Evolutionary conservation across 2,113 vertebrate species (phyloP).

Genomic region (Bufo bufo): DNA sequence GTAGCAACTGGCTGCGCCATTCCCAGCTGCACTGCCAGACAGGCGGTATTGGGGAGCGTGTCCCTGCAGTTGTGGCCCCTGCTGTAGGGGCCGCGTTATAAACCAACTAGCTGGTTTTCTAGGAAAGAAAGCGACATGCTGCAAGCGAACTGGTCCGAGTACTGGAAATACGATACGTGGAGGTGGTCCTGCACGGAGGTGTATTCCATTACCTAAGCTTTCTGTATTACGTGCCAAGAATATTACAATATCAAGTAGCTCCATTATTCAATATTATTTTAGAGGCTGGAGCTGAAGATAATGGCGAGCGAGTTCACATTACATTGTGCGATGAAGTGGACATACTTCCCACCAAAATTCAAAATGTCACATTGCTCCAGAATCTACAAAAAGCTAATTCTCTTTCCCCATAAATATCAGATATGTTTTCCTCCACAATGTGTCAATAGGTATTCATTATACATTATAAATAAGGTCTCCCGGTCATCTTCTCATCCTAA

Average conservation of each 20-base stretch:
- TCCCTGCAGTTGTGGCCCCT: background rate
- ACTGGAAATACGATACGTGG: background rate
- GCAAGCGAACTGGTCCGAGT: background rate
- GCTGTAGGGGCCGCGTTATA: background rate
- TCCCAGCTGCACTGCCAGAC: constrained; percentile 38
- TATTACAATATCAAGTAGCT: background rate
- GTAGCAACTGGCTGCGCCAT: constrained; percentile 26
- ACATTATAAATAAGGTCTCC: background rate
- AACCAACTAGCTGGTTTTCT: background rate
- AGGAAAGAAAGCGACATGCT: background rate
- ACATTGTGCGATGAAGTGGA: background rate
- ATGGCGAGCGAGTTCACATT: background rate
- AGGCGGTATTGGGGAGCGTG: background rate
- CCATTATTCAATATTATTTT: background rate
- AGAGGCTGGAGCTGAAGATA: background rate
- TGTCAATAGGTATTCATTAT: too few species aligned
- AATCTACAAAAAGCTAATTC: too few species aligned
- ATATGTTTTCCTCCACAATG: too few species aligned
- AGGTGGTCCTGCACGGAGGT: background rate
- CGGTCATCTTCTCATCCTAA: background rate
- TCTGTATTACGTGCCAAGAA: background rate
- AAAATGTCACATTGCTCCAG: background rate
- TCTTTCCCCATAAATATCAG: too few species aligned
- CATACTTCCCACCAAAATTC: background rate
- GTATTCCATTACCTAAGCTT: background rate